Conservation (phyloP, 2,113 vertebrate species). For the Zapus hudsonius region DNA sequence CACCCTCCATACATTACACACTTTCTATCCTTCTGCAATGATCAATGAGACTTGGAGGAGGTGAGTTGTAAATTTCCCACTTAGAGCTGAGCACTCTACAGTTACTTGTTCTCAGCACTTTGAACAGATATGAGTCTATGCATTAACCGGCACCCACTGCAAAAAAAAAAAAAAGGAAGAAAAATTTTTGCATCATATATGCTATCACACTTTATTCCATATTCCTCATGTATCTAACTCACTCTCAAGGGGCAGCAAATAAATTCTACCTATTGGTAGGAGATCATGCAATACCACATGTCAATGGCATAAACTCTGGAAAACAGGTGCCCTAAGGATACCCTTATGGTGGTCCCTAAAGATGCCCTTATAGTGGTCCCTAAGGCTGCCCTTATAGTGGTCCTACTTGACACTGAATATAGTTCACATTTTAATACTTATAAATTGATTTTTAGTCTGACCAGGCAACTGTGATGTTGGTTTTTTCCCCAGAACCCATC, state of each 20-base stretch:
- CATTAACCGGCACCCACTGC: too few relatives aligned
- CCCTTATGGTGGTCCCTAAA: not conserved
- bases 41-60: too few relatives aligned
- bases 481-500: slow-evolving; percentile 53
- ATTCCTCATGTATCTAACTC: not conserved
- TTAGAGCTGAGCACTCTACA: too few relatives aligned
- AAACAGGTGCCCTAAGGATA: not conserved
- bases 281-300: not conserved
- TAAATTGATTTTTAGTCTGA: slow-evolving; percentile 65
- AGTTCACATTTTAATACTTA: slow-evolving; percentile 39
- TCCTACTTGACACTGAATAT: not conserved
- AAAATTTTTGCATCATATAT: not conserved
- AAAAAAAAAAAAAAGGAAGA: too few relatives aligned
- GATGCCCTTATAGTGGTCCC: not conserved
- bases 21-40: too few relatives aligned
- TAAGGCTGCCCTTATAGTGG: not conserved
- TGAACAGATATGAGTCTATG: too few relatives aligned
- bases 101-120: too few relatives aligned
- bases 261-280: not conserved
- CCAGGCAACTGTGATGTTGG: slow-evolving; percentile 39
- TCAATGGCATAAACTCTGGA: too few relatives aligned
- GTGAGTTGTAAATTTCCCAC: too few relatives aligned
- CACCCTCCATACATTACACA: too few relatives aligned
- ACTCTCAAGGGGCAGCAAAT: not conserved
- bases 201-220: not conserved